Percentiles rank a stretch among this genome's conserved stretches.
Conservation (phyloP, 2,888 invertebrate species). For the Meteorus colon region DNA sequence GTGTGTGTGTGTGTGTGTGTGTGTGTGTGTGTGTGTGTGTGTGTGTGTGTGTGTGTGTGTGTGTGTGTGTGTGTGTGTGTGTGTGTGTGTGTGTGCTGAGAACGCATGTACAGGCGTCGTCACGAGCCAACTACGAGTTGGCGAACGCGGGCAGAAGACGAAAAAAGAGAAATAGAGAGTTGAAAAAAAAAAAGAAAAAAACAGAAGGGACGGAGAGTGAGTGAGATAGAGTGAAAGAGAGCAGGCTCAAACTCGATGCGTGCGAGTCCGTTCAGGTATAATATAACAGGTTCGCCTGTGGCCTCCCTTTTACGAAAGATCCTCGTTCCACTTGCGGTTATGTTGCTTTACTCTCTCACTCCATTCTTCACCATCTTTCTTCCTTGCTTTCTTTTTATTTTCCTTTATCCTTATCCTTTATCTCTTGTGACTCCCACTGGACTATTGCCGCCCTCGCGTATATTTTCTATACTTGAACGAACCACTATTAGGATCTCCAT, state of each 20-base stretch:
- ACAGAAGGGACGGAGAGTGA: conserved; percentile 37
- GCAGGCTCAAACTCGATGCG: conserved; percentile 56
- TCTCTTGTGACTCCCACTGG: conserved; percentile 36
- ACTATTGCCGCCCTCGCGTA: conserved; percentile 50
- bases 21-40: too few species aligned
- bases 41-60: too few species aligned
- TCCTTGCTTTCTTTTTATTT: conserved; percentile 24
- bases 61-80: conserved; percentile 27
- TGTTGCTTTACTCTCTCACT: conserved; percentile 28
- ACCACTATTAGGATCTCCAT: conserved; percentile 50
- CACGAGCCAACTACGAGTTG: conserved; percentile 45
- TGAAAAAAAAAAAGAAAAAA: conserved; percentile 17
- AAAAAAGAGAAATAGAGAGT: conserved; percentile 26
- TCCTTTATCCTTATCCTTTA: conserved; percentile 16
- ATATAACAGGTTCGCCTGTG: conserved; percentile 63
- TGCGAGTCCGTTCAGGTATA: conserved; percentile 65
- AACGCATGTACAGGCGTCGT: conserved; percentile 25
- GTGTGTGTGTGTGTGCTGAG: conserved; percentile 30
- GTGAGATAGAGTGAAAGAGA: conserved; percentile 35
- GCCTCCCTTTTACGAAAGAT: conserved; percentile 63
- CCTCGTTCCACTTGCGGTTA: conserved; percentile 40
- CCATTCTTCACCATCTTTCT: conserved; percentile 21
- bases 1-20: too few species aligned
- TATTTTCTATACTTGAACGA: conserved; percentile 44
- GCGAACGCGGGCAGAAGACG: conserved; percentile 41